Evolutionary conservation across 2,888 invertebrate genomes (phyloP), one percentile per base, ranked within the genome.

Genomic region (Allophyes oxyacanthae): DNA sequence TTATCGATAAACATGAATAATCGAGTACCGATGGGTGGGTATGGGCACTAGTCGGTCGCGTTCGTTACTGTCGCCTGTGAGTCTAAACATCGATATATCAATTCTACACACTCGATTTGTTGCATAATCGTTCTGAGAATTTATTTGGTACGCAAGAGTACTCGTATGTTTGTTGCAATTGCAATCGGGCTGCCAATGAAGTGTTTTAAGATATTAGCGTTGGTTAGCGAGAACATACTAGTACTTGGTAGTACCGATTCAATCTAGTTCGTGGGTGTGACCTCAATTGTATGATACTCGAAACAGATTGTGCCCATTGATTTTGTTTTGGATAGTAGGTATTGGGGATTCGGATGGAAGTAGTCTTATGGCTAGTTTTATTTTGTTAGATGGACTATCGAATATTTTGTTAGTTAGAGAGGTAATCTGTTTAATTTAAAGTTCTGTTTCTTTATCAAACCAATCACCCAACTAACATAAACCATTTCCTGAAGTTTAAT

Each of bases 141-240:
- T 46, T 54, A 59, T 51, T 54, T 45, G 34, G 54, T 58, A 52
- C 42, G 20, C 4, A 3, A 20, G n/a, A n/a, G n/a, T n/a, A n/a
- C n/a, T n/a, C 20, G 36, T 37, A 56, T 53, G 60, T 64, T 53
- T 44, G 49, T 67, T 71, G 64, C 74, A 56, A 71, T 52, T 56
- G 54, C 59, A 53, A 56, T 65, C 36, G 41, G 52, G 63, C 69
- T 77, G 77, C 77, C 78, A 83, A 83, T 82, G 79, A 77, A 77
- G 74, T 78, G 67, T 81, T 80, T 75, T 65, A 69, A 75, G 75
- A 75, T 81, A 82, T 86, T 86, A 84, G 79, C 84, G 77, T 81
- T 71, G 66, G 77, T 86, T 85, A 85, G 73, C 82, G 71, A 76
- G 55, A 64, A 41, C 51, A 69, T 68, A 63, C 32, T 49, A 20